Evolutionary conservation across 2,888 invertebrate species (phyloP).

Genomic region (Dromius quadrimaculatus): DNA sequence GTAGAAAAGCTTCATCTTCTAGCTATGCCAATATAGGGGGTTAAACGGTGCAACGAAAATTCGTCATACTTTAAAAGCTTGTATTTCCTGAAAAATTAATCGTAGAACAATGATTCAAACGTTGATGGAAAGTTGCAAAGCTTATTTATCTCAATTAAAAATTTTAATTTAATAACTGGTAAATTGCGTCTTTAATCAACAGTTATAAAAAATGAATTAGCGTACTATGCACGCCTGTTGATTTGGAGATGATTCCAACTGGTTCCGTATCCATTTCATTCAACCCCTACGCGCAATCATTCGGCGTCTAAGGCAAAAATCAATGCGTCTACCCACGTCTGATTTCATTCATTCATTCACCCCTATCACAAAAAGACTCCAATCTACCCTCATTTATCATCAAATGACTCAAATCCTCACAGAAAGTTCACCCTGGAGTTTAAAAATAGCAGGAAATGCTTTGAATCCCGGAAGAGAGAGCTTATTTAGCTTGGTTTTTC

Average conservation of each 20-base stretch:
- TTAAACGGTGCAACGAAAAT: too few relatives aligned
- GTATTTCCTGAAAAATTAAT: too few relatives aligned
- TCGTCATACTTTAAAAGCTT: too few relatives aligned
- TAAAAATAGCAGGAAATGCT: neutral
- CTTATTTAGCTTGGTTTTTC: neutral
- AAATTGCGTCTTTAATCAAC: neutral
- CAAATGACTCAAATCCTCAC: neutral
- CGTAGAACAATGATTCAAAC: too few relatives aligned
- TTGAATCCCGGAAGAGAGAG: constrained; percentile 1
- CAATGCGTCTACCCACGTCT: constrained; percentile 18
- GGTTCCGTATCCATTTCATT: constrained; percentile 1
- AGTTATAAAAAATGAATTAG: neutral
- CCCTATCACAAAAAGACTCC: constrained; percentile 5
- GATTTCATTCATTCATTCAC: constrained; percentile 32
- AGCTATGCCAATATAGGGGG: too few relatives aligned
- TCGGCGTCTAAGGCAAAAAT: constrained; percentile 27
- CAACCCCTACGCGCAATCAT: neutral
- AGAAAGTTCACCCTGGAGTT: neutral
- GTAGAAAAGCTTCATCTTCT: too few relatives aligned
- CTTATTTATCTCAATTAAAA: too few relatives aligned
- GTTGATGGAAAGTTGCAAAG: too few relatives aligned
- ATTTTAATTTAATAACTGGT: too few relatives aligned
- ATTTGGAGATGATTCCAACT: constrained; percentile 15
- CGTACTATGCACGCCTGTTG: constrained; percentile 16
- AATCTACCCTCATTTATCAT: neutral